These are phyloP conservation scores for Carassius carassius DNA, from an alignment of 2,113 vertebrate species.

Conservation along the genomic window DNA sequence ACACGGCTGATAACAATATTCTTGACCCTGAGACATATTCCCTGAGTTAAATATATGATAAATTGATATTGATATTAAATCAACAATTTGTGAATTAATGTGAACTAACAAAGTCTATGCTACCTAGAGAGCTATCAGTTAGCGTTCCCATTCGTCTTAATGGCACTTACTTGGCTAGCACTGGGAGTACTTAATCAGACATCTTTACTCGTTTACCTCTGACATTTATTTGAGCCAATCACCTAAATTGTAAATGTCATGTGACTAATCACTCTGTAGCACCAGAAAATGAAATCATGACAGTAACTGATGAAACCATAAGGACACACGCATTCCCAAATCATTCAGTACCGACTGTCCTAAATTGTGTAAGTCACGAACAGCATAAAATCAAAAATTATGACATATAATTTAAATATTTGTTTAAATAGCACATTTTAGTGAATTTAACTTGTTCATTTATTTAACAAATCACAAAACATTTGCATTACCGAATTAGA, in stretches of 20 bases:
- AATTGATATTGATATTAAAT: neutral
- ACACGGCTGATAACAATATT: neutral
- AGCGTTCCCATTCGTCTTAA: neutral
- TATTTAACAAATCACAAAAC: no score
- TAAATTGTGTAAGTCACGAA: no score
- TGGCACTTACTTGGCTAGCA: neutral
- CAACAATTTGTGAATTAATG: neutral
- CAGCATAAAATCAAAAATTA: no score
- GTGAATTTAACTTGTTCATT: no score
- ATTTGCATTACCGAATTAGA: no score
- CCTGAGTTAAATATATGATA: neutral
- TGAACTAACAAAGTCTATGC: neutral
- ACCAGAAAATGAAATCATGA: neutral
- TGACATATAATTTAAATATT: no score
- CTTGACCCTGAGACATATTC: neutral
- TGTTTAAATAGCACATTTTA: no score
- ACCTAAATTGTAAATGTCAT: neutral
- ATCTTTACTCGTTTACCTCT: neutral
- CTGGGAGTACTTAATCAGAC: neutral
- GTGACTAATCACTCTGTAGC: neutral
- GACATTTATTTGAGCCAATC: neutral
- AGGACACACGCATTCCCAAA: no score
- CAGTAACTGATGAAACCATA: neutral
- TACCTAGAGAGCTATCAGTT: constrained; percentile 2
- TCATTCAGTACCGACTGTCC: no score